A percentile compares a stretch with the other conserved stretches of the same genome.
Evolutionary conservation across 2,888 invertebrate species (phyloP).

Genomic region (Mantis religiosa): DNA sequence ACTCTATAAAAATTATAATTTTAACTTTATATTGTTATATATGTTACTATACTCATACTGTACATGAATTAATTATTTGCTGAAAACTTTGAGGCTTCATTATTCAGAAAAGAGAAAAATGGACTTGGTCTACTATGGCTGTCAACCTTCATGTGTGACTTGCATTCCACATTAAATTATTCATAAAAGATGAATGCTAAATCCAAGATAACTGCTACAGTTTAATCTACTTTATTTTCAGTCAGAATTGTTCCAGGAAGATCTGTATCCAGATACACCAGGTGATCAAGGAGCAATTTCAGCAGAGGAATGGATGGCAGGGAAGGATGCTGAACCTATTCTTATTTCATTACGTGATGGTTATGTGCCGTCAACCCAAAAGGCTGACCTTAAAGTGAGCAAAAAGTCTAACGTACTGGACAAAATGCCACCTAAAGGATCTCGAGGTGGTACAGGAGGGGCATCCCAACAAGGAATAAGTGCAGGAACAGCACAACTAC

Average conservation of each 20-base stretch:
- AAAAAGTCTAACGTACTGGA: conserved; percentile 68
- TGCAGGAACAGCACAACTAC: not conserved
- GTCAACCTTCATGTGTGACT: not conserved
- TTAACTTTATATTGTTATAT: too few relatives aligned
- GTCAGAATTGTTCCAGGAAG: conserved; percentile 95
- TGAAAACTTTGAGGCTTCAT: too few relatives aligned
- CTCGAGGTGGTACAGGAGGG: conserved; percentile 33
- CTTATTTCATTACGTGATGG: conserved; percentile 87
- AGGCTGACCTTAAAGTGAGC: conserved; percentile 49
- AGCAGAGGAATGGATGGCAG: conserved; percentile 89
- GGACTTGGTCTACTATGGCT: too few relatives aligned
- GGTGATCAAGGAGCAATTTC: conserved; percentile 84
- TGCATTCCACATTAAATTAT: not conserved
- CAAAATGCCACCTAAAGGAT: conserved; percentile 48
- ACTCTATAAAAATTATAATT: too few relatives aligned
- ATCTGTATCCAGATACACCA: conserved; percentile 91
- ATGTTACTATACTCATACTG: too few relatives aligned
- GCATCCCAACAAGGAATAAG: conserved; percentile 11
- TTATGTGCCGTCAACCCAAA: conserved; percentile 56
- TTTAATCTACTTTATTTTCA: conserved; percentile 40
- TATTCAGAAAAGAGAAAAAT: too few relatives aligned
- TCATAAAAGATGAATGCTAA: not conserved
- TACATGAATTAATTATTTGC: too few relatives aligned
- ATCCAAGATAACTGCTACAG: not conserved
- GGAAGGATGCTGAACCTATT: conserved; percentile 85